Evolutionary conservation across 2,113 vertebrate genomes (phyloP).

Genomic region (Corythornis madagascariensis): DNA sequence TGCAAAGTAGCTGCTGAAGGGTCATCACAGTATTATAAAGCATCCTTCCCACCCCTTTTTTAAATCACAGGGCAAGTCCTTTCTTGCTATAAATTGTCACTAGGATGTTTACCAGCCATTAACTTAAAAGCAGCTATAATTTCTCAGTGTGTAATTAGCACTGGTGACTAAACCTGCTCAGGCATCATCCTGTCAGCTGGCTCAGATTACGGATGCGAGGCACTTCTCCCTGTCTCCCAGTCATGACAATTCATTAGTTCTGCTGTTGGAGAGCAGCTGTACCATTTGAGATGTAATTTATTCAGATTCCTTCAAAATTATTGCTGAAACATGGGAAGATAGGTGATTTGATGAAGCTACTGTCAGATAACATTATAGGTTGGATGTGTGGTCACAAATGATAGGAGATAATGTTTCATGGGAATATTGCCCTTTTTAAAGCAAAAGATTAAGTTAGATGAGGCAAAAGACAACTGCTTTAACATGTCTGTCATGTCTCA

Average conservation of each 20-base stretch:
- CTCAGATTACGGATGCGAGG: slow-evolving; percentile 54
- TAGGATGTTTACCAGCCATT: slow-evolving; percentile 67
- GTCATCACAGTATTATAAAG: not conserved
- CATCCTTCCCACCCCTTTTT: not conserved
- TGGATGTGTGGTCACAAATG: slow-evolving; percentile 62
- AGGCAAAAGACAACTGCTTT: slow-evolving; percentile 57
- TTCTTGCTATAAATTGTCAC: not conserved
- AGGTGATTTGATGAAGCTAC: slow-evolving; percentile 77
- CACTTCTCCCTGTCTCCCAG: slow-evolving; percentile 53
- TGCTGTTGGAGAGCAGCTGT: slow-evolving; percentile 76
- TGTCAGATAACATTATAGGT: slow-evolving; percentile 72
- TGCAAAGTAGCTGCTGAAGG: not conserved
- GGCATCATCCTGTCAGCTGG: slow-evolving; percentile 51
- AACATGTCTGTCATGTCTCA: not conserved
- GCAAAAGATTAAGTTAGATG: slow-evolving; percentile 28
- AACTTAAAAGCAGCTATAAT: slow-evolving; percentile 59
- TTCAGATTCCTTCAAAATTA: slow-evolving; percentile 72
- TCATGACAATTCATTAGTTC: slow-evolving; percentile 77
- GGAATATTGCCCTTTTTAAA: slow-evolving; percentile 45
- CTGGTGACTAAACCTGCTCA: slow-evolving; percentile 48
- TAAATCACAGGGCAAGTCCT: not conserved
- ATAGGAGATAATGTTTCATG: slow-evolving; percentile 50
- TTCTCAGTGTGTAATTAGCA: slow-evolving; percentile 69
- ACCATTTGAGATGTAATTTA: slow-evolving; percentile 74
- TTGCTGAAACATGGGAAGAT: slow-evolving; percentile 53